Conservation (phyloP, 2,888 invertebrate genomes). For the Epinotia demarniana region DNA sequence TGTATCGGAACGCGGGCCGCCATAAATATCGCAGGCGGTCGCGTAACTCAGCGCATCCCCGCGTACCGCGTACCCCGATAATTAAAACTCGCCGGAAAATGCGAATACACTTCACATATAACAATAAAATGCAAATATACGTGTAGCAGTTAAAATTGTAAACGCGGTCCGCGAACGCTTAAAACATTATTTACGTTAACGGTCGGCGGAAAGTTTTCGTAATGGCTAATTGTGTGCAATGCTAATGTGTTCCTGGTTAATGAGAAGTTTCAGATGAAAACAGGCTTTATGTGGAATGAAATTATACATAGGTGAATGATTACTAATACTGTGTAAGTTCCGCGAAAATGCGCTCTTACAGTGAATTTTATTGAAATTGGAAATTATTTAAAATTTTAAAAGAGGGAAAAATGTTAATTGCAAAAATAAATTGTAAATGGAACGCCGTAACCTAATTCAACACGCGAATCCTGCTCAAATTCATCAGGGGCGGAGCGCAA, state of each 20-base stretch:
- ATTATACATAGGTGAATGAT: background rate
- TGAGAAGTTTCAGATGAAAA: conserved; percentile 27
- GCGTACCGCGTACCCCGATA: conserved; percentile 83
- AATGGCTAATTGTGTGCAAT: conserved; percentile 36
- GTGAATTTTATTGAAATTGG: background rate
- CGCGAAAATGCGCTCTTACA: too few relatives aligned
- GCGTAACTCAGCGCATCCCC: conserved; percentile 78
- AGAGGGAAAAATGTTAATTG: conserved; percentile 42
- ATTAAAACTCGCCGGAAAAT: conserved; percentile 84
- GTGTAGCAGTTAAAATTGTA: conserved; percentile 83
- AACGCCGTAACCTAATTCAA: conserved; percentile 73
- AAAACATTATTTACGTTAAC: conserved; percentile 55
- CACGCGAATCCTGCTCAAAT: conserved; percentile 71
- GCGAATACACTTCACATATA: conserved; percentile 79
- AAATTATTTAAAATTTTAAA: conserved; percentile 14
- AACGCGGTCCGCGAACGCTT: conserved; percentile 72
- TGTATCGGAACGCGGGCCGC: conserved; percentile 81
- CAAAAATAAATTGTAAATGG: conserved; percentile 45
- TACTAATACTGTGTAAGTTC: background rate
- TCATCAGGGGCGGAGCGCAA: conserved; percentile 74
- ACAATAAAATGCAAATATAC: conserved; percentile 76
- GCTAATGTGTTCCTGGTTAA: conserved; percentile 33
- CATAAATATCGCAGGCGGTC: conserved; percentile 85
- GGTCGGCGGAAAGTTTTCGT: conserved; percentile 39
- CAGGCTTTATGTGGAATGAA: background rate